Conservation (phyloP, 2,888 invertebrate species). For the Dysmachus trigonus region DNA sequence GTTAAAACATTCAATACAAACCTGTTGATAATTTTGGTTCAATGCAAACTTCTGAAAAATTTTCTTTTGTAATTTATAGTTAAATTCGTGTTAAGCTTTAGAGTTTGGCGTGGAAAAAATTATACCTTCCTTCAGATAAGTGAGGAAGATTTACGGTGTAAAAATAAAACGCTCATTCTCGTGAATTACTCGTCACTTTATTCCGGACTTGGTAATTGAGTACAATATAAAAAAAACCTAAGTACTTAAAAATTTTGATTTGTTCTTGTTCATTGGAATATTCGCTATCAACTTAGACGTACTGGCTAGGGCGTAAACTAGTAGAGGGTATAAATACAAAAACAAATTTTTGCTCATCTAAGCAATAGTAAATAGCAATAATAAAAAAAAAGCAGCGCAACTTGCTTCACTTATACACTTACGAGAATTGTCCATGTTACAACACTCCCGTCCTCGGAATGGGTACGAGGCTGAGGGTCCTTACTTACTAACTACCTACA, state of each 20-base stretch:
- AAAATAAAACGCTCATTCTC: neutral
- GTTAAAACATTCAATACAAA: too few species aligned
- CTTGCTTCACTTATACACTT: neutral
- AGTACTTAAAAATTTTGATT: constrained; percentile 35
- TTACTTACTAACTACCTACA: constrained; percentile 11
- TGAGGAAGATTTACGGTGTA: neutral
- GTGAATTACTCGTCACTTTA: constrained; percentile 14
- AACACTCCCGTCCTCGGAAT: neutral
- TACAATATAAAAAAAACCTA: constrained; percentile 34
- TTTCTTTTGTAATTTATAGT: too few species aligned
- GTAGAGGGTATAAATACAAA: neutral
- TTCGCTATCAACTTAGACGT: constrained; percentile 5
- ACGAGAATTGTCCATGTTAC: constrained; percentile 35
- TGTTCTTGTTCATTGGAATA: constrained; percentile 1
- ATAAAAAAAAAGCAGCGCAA: neutral
- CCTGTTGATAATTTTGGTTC: too few species aligned
- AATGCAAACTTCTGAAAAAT: too few species aligned
- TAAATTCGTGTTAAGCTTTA: too few species aligned
- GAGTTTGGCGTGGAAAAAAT: too few species aligned
- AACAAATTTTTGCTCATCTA: neutral
- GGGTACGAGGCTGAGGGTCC: neutral
- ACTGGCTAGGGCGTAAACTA: neutral
- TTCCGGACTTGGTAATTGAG: neutral
- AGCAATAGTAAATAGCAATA: neutral
- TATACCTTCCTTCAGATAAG: neutral